Evolutionary conservation across 64 coral and sea anemone species (phyloP).

Genomic region (Montipora cactus): DNA sequence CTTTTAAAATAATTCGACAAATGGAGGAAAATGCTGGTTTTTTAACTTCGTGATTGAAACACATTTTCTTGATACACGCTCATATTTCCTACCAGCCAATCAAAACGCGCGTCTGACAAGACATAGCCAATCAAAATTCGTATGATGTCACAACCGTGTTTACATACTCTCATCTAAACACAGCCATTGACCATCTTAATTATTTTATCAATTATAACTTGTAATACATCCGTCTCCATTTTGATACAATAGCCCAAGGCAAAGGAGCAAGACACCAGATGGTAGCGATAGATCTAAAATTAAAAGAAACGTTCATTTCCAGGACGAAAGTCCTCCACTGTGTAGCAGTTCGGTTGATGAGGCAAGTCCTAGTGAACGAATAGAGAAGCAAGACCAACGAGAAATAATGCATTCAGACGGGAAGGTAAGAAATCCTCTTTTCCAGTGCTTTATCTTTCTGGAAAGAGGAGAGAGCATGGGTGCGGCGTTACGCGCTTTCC

Average conservation of each 20-base stretch:
- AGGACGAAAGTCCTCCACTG: not conserved
- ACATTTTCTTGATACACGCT: no score
- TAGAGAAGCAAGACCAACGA: not conserved
- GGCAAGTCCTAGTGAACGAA: not conserved
- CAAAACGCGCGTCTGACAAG: no score
- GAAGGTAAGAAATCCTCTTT: not conserved
- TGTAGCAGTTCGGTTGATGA: not conserved
- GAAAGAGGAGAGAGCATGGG: no score
- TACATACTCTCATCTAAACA: not conserved
- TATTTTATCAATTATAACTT: not conserved
- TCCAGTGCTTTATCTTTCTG: no score
- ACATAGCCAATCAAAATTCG: no score
- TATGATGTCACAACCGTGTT: no score
- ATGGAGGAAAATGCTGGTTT: not conserved
- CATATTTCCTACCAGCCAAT: no score
- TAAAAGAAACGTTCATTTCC: constrained; percentile 40
- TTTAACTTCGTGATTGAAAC: no score
- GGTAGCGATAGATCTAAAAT: not conserved
- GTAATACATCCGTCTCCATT: no score
- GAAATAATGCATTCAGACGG: constrained; percentile 50
- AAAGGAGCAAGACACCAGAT: constrained; percentile 34
- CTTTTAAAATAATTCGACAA: no score
- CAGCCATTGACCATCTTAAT: not conserved
- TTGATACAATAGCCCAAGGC: not conserved
- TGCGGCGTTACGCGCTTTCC: no score